Evolutionary conservation across 2,797 vertebrate species (phyloP), one percentile per base, ranked within the genome.

Genomic region (Craterocephalus amniculus): DNA sequence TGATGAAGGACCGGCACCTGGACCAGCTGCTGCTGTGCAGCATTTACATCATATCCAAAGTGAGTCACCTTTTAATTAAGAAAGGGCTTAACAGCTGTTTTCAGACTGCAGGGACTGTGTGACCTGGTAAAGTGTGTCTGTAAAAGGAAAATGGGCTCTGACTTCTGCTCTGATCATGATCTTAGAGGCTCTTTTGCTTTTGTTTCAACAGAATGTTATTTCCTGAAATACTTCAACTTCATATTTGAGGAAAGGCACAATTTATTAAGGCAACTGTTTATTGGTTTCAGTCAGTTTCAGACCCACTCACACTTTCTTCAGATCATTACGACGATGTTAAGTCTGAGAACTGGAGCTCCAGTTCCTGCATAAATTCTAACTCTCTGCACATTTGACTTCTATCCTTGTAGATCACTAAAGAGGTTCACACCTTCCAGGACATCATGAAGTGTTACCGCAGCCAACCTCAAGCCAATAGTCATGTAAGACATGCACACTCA

Each of bases 381-480:
- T 36, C 2, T 16, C n/a, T n/a, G 45, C 7, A 8, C 2, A 10
- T 29, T 13, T 40, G 22, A 13, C 48, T 27, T 1, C 16, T 3
- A n/a, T 62, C 0, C 16, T 36, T 34, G 16, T 57, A 99, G 97
- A 96, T 99, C 81, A 96, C 95, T 76, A 99, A 98, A 90, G 97
- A 98, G 83, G 94, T 96, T 74, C 95, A 95, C 93, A 95, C 95
- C 64, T 99, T 99, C 88, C 97, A 98, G 79, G 97, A 99, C 90
- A 99, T 99, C 88, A 99, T 99, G 96, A 98, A 97, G 91, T 97
- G 96, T 89, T 99, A 99, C 60, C 96, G 98, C 83, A 97, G 97
- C 83, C 98, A 99, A 70, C 98, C 98, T 6, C 98, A 99, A 88
- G 98, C 98, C 84, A 95, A 94, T 88, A 99, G 97, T 90, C 96